Conservation (phyloP, 2,888 invertebrate species). For the Ethmia dodecea region DNA sequence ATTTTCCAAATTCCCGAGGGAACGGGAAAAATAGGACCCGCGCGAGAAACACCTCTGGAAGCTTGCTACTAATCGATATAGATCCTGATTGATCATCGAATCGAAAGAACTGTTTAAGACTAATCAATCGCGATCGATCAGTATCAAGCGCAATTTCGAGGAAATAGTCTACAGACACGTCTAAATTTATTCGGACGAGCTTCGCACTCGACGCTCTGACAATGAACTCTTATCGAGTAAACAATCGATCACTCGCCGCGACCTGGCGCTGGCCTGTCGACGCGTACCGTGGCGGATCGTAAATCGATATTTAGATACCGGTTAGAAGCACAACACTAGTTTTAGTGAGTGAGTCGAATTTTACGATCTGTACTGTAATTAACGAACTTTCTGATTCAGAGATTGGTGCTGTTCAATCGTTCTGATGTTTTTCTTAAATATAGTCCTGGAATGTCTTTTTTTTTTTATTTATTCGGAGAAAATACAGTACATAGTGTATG, state of each 20-base stretch:
- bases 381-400: conserved; percentile 39
- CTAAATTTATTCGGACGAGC: conserved; percentile 63
- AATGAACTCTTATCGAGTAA: conserved; percentile 70
- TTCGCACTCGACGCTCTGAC: conserved; percentile 66
- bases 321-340: conserved; percentile 50
- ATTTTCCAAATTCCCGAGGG: no score
- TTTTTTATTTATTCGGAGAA: no score
- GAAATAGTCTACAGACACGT: conserved; percentile 47
- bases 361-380: conserved; percentile 55
- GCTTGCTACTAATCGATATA: background rate
- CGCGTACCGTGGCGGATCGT: conserved; percentile 56
- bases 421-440: no score
- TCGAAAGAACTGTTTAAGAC: conserved; percentile 8
- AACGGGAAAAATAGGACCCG: no score
- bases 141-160: conserved; percentile 37
- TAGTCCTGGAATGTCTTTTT: no score
- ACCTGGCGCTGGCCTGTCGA: conserved; percentile 61
- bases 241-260: conserved; percentile 64
- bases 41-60: no score
- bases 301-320: conserved; percentile 61
- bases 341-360: conserved; percentile 49
- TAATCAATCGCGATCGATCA: conserved; percentile 31
- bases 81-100: background rate
- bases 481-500: no score
- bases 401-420: conserved; percentile 19